A percentile compares a stretch with the other conserved stretches of the same genome.
phyloP scores from a whole-genome alignment of 2,113 vertebrate species.

The Carollia perspicillata region DNA sequence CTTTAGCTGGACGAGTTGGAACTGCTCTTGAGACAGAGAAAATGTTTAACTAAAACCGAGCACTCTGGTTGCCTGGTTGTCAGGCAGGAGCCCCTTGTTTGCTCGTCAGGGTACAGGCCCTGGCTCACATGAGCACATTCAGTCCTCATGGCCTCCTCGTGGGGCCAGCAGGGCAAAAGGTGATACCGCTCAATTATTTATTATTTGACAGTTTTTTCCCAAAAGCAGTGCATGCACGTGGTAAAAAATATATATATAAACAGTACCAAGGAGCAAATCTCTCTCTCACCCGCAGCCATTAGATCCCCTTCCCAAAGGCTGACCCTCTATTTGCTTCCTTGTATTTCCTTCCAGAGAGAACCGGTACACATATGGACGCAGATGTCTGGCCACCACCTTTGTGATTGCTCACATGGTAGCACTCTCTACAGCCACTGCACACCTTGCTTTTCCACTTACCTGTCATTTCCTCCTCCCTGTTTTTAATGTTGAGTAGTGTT shows the following conservation, averaged over 20 bases:
- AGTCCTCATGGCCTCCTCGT: neutral
- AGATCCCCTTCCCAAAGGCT: neutral
- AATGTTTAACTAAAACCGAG: neutral
- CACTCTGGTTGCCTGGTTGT: neutral
- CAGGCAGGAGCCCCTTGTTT: constrained; percentile 38
- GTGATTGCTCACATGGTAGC: neutral
- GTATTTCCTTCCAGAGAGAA: neutral
- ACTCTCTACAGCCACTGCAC: neutral
- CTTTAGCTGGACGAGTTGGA: neutral
- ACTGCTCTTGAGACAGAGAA: constrained; percentile 20
- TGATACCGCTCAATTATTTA: neutral
- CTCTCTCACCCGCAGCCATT: neutral
- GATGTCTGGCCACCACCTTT: neutral
- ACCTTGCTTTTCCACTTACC: neutral
- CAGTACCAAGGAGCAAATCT: neutral
- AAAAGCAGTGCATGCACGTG: neutral
- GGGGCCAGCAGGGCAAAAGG: neutral
- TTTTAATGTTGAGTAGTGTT: neutral
- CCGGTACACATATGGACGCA: neutral
- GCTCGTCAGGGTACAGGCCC: neutral
- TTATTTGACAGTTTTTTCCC: neutral
- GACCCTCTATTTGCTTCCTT: neutral
- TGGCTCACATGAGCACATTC: neutral
- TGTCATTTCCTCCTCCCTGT: neutral
- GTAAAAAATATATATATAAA: neutral